Evolutionary conservation across 2,888 invertebrate species (phyloP).

Genomic region (Hypercompe scribonia): DNA sequence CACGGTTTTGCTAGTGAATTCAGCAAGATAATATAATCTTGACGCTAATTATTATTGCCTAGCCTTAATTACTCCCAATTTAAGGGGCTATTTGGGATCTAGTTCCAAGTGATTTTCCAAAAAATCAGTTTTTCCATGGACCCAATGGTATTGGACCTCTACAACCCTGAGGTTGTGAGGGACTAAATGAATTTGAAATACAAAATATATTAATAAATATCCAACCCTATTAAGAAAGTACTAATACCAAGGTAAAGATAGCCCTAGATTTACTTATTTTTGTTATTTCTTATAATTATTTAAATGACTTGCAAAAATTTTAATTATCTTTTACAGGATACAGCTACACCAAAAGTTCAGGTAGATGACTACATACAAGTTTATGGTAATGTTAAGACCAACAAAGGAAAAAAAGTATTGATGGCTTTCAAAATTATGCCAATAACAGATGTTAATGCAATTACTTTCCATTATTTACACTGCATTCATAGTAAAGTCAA

Average conservation of each 20-base stretch:
- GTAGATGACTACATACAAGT: slow-evolving; percentile 83
- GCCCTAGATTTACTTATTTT: neutral
- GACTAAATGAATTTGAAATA: too few species aligned
- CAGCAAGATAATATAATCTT: too few species aligned
- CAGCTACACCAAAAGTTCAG: slow-evolving; percentile 79
- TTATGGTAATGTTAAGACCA: slow-evolving; percentile 82
- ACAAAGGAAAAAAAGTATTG: slow-evolving; percentile 81
- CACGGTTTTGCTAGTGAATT: too few species aligned
- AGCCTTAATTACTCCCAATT: too few species aligned
- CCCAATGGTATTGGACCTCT: too few species aligned
- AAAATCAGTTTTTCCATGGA: too few species aligned
- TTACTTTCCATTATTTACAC: slow-evolving; percentile 84
- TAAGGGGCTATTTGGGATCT: too few species aligned
- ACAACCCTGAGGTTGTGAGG: too few species aligned
- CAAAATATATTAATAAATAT: too few species aligned
- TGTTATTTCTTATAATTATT: neutral
- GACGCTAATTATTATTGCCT: too few species aligned
- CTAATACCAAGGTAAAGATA: neutral
- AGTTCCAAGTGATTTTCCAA: too few species aligned
- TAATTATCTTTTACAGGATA: slow-evolving; percentile 66
- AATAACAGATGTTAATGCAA: slow-evolving; percentile 78
- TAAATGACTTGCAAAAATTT: neutral
- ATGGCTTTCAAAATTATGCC: slow-evolving; percentile 83
- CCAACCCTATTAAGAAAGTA: neutral
- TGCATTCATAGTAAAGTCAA: slow-evolving; percentile 82